Base-by-base conservation (phyloP, 2,888 invertebrate genomes). In the Adelphocoris suturalis region DNA sequence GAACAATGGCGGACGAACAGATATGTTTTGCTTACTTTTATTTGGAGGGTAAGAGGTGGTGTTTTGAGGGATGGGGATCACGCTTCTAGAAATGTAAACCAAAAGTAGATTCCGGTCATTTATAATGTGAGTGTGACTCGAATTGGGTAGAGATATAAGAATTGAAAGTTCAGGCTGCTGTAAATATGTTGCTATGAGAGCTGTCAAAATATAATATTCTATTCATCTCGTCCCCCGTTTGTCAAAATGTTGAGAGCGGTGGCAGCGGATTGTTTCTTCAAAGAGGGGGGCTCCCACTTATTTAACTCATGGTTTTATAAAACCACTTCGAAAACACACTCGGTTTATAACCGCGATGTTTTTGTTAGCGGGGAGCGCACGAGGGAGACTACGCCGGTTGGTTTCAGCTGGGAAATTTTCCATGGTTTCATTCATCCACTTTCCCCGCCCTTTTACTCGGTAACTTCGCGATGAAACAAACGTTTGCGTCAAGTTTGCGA, bases 241-340 rank as follows among this genome's bases (percentile, higher is more conserved):
- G 57, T 57, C 57, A 57, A 57, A 57, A 57, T 57, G 57, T 57
- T 57, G 16, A 5, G 16, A 14, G 57, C n/a, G 57, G 57, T 57
- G 52, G 52, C 5, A 14, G 52, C 16, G 57, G 16, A 57, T 57
- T 57, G 57, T 57, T 68, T 68, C 68, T 68, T 19, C 68, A 7
- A 61, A 52, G 16, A 7, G 52, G 61, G 61, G 7, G 61, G 27
- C 68, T 23, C 23, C 27, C 68, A 27, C 68, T 68, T 68, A 68
- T 23, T 68, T 23, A 68, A 27, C 68, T 27, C 68, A 23, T 23
- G 68, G 68, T 68, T 68, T 23, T 68, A 68, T 11, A 68, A 61
- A 68, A 68, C 68, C 68, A 23, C 68, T 68, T 23, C 27, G 68
- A 68, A 68, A 68, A 68, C 68, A 68, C 68, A 23, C 68, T 68